Evolutionary conservation across 2,888 invertebrate genomes (phyloP).

Genomic region (Cylindroiulus punctatus): DNA sequence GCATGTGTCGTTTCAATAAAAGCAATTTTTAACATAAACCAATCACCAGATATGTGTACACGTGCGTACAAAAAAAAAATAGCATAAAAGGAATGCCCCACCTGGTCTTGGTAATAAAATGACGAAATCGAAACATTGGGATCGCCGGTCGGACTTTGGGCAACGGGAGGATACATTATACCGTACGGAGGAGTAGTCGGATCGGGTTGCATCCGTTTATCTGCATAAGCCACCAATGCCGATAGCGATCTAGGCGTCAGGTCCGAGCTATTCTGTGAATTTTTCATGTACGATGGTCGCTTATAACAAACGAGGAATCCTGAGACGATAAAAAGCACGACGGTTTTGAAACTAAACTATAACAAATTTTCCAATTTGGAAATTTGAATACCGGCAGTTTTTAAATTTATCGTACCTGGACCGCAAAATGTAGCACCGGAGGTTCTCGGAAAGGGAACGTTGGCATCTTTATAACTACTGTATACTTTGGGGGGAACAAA

Average conservation of each 20-base stretch:
- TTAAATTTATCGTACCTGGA: constrained; percentile 73
- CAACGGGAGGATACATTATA: constrained; percentile 61
- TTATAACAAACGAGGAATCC: constrained; percentile 86
- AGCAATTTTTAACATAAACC: too few relatives aligned
- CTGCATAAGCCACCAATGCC: constrained; percentile 71
- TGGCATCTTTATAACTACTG: constrained; percentile 69
- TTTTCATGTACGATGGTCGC: constrained; percentile 74
- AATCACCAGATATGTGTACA: too few relatives aligned
- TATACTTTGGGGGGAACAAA: constrained; percentile 61
- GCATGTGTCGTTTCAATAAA: too few relatives aligned
- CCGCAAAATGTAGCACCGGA: constrained; percentile 93
- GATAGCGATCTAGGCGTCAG: constrained; percentile 81
- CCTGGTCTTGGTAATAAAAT: constrained; percentile 83
- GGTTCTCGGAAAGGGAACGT: constrained; percentile 93
- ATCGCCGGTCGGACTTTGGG: constrained; percentile 66
- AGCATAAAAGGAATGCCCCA: too few relatives aligned
- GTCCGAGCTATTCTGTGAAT: constrained; percentile 73
- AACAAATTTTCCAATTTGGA: too few relatives aligned
- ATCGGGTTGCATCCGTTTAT: constrained; percentile 60
- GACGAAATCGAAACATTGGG: constrained; percentile 73
- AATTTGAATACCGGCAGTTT: too few relatives aligned
- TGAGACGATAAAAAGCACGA: constrained; percentile 60
- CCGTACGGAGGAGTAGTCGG: constrained; percentile 60
- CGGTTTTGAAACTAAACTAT: too few relatives aligned
- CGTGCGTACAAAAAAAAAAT: too few relatives aligned